Evolutionary conservation across 2,888 invertebrate species (phyloP), one percentile per base, ranked within the genome.

Genomic region (Hybos culiciformis): DNA sequence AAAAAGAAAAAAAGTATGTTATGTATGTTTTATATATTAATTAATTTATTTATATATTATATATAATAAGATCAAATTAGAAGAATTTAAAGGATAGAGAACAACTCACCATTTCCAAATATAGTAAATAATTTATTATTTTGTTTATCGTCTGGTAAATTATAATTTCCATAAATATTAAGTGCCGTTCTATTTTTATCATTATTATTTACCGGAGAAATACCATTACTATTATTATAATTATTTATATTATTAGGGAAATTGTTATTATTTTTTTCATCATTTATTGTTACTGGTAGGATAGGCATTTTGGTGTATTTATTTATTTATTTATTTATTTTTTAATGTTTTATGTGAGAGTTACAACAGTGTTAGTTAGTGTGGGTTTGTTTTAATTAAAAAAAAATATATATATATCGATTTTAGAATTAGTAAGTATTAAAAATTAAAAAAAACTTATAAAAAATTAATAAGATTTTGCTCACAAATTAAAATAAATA

Each of bases 91-190:
- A 9, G 5, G n/a, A 32, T 15, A 24, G 17, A n/a, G 31, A 34
- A 37, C 23, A 44, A 65, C 66, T 66, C 65, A 66, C 66, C 66
- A 58, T 63, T 66, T 61, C 63, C 65, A 56, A 56, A 66, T 55
- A 66, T 65, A 52, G 66, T 66, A 60, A 60, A 66, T 55, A 66
- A 56, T 56, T 60, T 61, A 55, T 59, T n/a, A n/a, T n/a, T n/a
- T n/a, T n/a, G 62, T 59, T 63, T 63, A 57, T 66, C 64, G 58
- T 64, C 66, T 56, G 56, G 52, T 57, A 59, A 57, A 55, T 58
- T 59, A 49, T 56, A 54, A 47, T 57, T 54, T 54, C 57, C 58
- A 54, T 57, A 56, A 45, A 50, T 55, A 48, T 54, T 56, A 49
- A 48, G 51, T 54, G 48, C 41, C 14, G n/a, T 29, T 31, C 21